Conservation (phyloP, 2,888 invertebrate genomes). For the Gastrophysa polygoni region DNA sequence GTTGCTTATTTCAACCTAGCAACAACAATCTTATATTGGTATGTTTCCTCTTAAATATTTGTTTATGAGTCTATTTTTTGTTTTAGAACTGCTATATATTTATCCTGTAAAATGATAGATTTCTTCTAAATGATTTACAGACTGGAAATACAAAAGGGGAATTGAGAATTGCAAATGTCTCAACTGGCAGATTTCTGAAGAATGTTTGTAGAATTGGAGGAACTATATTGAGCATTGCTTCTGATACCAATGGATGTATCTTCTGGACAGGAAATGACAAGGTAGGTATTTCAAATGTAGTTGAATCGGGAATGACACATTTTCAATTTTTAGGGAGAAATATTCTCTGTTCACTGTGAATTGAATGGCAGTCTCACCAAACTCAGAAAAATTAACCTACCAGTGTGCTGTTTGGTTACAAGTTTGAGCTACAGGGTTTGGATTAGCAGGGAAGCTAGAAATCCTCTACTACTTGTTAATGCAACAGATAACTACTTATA, state of each 20-base stretch:
- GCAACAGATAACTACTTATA: slow-evolving; percentile 76
- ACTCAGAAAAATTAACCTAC: slow-evolving; percentile 47
- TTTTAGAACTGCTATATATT: not conserved
- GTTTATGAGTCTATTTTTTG: too few relatives aligned
- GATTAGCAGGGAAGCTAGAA: slow-evolving; percentile 73
- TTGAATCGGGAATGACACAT: not conserved
- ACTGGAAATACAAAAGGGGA: slow-evolving; percentile 75
- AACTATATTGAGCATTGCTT: slow-evolving; percentile 70
- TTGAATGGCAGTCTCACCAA: slow-evolving; percentile 50
- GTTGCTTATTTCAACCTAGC: slow-evolving; percentile 80
- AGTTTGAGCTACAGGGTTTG: slow-evolving; percentile 81
- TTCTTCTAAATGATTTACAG: slow-evolving; percentile 50
- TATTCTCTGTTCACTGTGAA: slow-evolving; percentile 53
- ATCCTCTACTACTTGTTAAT: slow-evolving; percentile 78
- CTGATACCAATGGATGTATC: slow-evolving; percentile 77
- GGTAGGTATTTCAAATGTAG: too few relatives aligned
- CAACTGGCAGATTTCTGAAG: slow-evolving; percentile 80
- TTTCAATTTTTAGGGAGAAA: slow-evolving; percentile 50
- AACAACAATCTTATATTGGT: slow-evolving; percentile 87
- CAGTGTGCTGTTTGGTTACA: slow-evolving; percentile 62
- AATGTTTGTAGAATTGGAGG: slow-evolving; percentile 67
- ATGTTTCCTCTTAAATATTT: slow-evolving; percentile 61
- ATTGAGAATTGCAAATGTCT: slow-evolving; percentile 81
- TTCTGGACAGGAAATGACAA: slow-evolving; percentile 85
- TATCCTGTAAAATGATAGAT: not conserved